phyloP scores from a whole-genome alignment of 2,113 vertebrate species.

The Dicerorhinus sumatrensis region DNA sequence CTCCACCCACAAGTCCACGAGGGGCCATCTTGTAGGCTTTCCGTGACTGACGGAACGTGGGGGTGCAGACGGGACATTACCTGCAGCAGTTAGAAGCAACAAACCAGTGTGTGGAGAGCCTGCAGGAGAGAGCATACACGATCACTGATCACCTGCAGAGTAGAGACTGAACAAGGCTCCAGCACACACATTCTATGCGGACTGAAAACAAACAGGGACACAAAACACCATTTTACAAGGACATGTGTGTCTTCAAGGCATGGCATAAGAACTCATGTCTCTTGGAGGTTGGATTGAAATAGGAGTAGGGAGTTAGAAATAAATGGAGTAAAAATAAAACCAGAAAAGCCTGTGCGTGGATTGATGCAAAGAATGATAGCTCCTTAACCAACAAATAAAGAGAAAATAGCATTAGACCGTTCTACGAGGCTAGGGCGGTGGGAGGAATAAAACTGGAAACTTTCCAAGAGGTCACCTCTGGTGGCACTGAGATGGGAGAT shows the following conservation, averaged over 20 bases:
- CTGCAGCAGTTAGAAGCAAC: not conserved
- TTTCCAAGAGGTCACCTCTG: not conserved
- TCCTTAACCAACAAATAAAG: not conserved
- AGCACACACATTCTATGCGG: accelerated
- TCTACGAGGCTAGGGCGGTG: accelerated
- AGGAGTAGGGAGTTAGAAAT: not conserved
- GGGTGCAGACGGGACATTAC: accelerated
- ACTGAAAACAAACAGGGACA: not conserved
- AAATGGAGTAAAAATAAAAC: not conserved
- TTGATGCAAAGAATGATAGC: too few species aligned
- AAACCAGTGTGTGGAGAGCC: not conserved
- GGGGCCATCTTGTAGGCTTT: not conserved
- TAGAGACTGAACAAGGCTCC: not conserved
- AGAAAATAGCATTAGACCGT: accelerated
- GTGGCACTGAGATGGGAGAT: accelerated
- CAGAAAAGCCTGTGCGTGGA: not conserved
- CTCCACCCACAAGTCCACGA: not conserved
- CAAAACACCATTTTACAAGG: too few species aligned
- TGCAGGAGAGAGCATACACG: accelerated
- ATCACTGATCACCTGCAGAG: not conserved
- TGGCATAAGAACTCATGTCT: not conserved
- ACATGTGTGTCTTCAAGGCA: too few species aligned
- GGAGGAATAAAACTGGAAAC: not conserved
- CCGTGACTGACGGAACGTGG: too few species aligned
- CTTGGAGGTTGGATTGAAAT: accelerated